A percentile compares a stretch with the other conserved stretches of the same genome.
Evolutionary conservation across 1,140 invertebrate genomes (phyloP).

Genomic region (Camponotus pennsylvanicus): DNA sequence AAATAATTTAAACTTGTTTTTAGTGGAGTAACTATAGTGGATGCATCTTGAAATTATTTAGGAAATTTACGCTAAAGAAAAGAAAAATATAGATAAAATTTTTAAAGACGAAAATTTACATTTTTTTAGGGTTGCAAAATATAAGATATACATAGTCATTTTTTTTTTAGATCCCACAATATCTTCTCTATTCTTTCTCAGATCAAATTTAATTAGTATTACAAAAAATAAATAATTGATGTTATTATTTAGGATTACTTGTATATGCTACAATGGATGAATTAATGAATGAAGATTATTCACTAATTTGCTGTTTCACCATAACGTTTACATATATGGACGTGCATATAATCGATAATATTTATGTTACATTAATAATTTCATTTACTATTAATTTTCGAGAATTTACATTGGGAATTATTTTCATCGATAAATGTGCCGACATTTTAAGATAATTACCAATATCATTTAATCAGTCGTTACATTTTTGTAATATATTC

Average conservation of each 20-base stretch:
- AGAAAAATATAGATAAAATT: not conserved
- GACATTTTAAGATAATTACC: slow-evolving; percentile 27
- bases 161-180: not conserved
- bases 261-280: slow-evolving; percentile 9
- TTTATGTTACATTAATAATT: slow-evolving; percentile 43
- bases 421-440: not conserved
- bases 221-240: slow-evolving; percentile 9
- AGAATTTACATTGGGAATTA: slow-evolving; percentile 5
- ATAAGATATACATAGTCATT: not conserved
- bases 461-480: slow-evolving; percentile 9
- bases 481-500: slow-evolving; percentile 1
- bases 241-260: slow-evolving; percentile 13
- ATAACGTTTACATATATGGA: slow-evolving; percentile 13
- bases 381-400: not conserved
- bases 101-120: not conserved
- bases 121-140: not conserved
- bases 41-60: not conserved
- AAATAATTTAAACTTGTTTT: slow-evolving; percentile 14
- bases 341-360: not conserved
- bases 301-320: slow-evolving; percentile 1
- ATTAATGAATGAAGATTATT: not conserved
- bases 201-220: not conserved
- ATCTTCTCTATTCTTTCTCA: not conserved
- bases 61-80: not conserved
- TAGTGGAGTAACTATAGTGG: not conserved